These are phyloP conservation scores for Thymallus thymallus DNA, from an alignment of 2,113 vertebrate genomes.

Conservation along the genomic window DNA sequence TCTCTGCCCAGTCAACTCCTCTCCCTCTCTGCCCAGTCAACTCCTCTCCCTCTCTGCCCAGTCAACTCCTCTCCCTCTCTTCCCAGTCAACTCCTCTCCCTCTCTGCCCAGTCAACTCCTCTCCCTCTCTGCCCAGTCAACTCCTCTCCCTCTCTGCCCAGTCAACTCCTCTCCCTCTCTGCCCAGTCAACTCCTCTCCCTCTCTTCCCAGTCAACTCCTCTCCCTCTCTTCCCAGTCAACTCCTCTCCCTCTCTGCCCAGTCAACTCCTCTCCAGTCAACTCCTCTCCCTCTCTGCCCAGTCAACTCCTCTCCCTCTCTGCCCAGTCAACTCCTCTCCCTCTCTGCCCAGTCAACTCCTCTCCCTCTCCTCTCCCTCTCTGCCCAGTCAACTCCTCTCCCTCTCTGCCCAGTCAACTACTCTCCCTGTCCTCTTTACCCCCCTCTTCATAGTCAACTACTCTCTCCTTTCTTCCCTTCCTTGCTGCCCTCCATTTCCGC, in stretches of 20 bases:
- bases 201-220: no score
- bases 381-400: no score
- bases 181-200: no score
- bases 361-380: neutral
- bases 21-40: neutral
- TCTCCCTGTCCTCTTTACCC: neutral
- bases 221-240: constrained; percentile 1
- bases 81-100: neutral
- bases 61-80: constrained; percentile 3
- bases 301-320: no score
- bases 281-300: neutral
- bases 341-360: neutral
- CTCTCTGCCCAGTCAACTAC: no score
- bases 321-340: neutral
- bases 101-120: neutral
- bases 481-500: no score
- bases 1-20: neutral
- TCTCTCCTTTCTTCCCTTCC: no score
- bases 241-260: constrained; percentile 9
- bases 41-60: neutral
- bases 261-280: no score
- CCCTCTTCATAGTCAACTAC: no score
- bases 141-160: neutral
- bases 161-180: neutral
- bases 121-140: neutral